Evolutionary conservation across 2,888 invertebrate genomes (phyloP), one percentile per base, ranked within the genome.

Genomic region (Tupiocoris notatus): DNA sequence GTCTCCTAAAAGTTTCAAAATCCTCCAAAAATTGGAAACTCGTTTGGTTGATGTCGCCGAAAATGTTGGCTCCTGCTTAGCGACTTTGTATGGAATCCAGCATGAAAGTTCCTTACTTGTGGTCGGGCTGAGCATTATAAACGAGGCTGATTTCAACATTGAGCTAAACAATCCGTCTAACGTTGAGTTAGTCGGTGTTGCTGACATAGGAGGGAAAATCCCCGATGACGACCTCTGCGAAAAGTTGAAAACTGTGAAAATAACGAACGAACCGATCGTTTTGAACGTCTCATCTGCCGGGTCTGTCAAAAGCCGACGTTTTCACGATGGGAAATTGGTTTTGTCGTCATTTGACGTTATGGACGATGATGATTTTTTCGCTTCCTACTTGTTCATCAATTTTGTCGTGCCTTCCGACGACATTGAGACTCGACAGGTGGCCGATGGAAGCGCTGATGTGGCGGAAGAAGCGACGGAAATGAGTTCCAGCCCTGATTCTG

Each of bases 381-480:
- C 62, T 6, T 17, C 17, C 1, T 73, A 62, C 73, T 21, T 73
- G 21, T 73, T 62, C 73, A 21, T 73, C 22, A 73, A 73, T 21
- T 73, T 73, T 21, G 73, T 73, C 62, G 58, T 20, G 21, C 56
- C 70, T 17, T 18, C 21, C 16, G 70, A 59, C n/a, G 59, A 22
- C 2, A 18, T 62, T 2, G 12, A 24, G 1, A 2, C 62, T 12
- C 39, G 25, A 61, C 21, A 58, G 6, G n/a, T 2, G 17, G 3
- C 25, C 17, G 39, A 12, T 12, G 39, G 39, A 12, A 39, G 12
- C 12, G 62, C 39, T 1, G 63, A 73, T 7, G 1, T 22, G 16
- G 73, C 73, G 16, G 62, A 73, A 62, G 73, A 73, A 39, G 73
- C 73, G 12, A n/a, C 24, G 6, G 73, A 62, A 62, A 21, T 70